A percentile compares a stretch with the other conserved stretches of the same genome.
phyloP scores from a whole-genome alignment of 2,888 invertebrate species.

The Liodrosophila aerea region DNA sequence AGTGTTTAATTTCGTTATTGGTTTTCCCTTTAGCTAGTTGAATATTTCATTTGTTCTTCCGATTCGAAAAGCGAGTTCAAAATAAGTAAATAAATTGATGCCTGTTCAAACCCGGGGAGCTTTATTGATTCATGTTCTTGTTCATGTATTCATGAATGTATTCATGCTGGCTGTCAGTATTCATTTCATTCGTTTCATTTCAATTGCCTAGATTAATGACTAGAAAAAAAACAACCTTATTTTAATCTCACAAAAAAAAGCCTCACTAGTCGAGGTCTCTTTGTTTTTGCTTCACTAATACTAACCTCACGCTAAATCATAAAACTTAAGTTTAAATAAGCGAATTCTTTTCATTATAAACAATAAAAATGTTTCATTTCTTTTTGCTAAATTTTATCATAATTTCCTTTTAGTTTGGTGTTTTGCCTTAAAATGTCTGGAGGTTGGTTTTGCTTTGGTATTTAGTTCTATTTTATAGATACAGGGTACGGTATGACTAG shows the following conservation, averaged over 20 bases:
- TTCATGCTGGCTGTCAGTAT: slow-evolving; percentile 22
- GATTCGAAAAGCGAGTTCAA: not conserved
- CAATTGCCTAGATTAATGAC: slow-evolving; percentile 41
- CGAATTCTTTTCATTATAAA: slow-evolving; percentile 64
- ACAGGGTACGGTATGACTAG: slow-evolving; percentile 42
- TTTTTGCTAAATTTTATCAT: slow-evolving; percentile 2
- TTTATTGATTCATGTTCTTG: too few species aligned
- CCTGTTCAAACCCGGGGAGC: slow-evolving; percentile 1
- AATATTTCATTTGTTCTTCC: not conserved
- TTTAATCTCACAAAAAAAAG: slow-evolving; percentile 36
- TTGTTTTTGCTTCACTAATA: slow-evolving; percentile 31
- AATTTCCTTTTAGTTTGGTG: slow-evolving; percentile 32
- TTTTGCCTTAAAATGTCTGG: slow-evolving; percentile 47
- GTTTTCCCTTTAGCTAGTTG: slow-evolving; percentile 22
- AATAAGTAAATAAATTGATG: slow-evolving; percentile 15
- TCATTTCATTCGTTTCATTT: slow-evolving; percentile 18
- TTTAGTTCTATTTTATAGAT: slow-evolving; percentile 40
- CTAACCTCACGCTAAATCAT: slow-evolving; percentile 48
- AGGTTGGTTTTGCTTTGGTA: slow-evolving; percentile 25
- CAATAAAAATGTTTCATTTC: slow-evolving; percentile 34
- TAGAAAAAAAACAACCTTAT: slow-evolving; percentile 70
- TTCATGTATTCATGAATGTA: slow-evolving; percentile 3
- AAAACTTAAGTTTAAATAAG: slow-evolving; percentile 62
- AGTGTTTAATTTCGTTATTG: slow-evolving; percentile 27
- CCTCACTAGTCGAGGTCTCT: slow-evolving; percentile 17